Evolutionary conservation across 2,113 vertebrate species (phyloP).

Genomic region (Psettodes erumei): DNA sequence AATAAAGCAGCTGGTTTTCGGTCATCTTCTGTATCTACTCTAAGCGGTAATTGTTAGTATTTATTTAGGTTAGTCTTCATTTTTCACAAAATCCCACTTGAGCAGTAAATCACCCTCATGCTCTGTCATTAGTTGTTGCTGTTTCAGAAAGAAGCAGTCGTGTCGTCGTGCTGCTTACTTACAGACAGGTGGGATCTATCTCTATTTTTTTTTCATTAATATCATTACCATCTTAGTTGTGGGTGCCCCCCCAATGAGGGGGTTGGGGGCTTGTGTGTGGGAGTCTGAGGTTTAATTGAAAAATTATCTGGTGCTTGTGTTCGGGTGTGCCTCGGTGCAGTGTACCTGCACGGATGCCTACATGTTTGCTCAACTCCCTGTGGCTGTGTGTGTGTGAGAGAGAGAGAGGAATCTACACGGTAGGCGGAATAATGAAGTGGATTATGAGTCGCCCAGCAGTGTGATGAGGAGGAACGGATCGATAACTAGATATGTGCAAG

Average conservation of each 20-base stretch:
- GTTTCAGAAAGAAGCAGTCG: background rate
- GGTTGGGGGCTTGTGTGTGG: slow-evolving; percentile 38
- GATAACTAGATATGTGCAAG: slow-evolving; percentile 61
- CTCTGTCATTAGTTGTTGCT: background rate
- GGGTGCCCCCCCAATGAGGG: too few species aligned
- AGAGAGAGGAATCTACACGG: slow-evolving; percentile 17
- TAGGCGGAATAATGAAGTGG: slow-evolving; percentile 70
- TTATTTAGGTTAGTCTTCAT: too few species aligned
- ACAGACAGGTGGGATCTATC: slow-evolving; percentile 1
- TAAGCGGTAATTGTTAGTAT: too few species aligned
- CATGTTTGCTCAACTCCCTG: slow-evolving; percentile 44
- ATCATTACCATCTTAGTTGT: slow-evolving; percentile 8
- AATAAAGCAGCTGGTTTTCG: too few species aligned
- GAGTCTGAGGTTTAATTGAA: slow-evolving; percentile 66
- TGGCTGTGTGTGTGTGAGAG: slow-evolving; percentile 9
- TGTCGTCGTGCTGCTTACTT: background rate
- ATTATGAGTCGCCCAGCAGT: slow-evolving; percentile 64
- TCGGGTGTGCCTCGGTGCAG: slow-evolving; percentile 28
- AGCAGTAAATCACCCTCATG: background rate
- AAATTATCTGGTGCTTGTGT: slow-evolving; percentile 54
- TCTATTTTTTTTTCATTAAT: slow-evolving; percentile 26
- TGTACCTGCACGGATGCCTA: slow-evolving; percentile 39
- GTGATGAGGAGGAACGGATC: slow-evolving; percentile 63
- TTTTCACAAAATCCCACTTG: background rate
- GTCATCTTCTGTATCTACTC: too few species aligned